phyloP scores from a whole-genome alignment of 2,797 vertebrate genomes.

The Balearica regulorum region DNA sequence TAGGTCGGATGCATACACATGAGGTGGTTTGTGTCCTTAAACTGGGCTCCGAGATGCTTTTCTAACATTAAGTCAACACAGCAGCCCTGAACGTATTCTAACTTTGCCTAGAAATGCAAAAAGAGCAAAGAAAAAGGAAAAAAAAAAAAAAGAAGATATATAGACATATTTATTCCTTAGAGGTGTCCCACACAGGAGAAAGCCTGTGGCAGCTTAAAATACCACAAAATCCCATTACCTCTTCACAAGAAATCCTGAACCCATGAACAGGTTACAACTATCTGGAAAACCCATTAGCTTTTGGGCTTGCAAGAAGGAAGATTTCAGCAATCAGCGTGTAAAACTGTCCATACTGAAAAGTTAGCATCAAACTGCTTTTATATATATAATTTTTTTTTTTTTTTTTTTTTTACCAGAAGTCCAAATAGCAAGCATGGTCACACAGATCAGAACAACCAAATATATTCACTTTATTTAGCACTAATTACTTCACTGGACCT shows the following conservation, averaged over 20 bases:
- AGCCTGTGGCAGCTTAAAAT: neutral
- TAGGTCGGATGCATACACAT: fast-evolving
- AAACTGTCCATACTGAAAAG: neutral
- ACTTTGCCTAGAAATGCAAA: neutral
- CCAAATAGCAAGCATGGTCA: neutral
- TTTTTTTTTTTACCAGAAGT: neutral
- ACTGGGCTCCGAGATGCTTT: neutral
- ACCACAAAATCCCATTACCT: neutral
- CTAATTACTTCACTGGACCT: neutral
- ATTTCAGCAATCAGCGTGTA: neutral
- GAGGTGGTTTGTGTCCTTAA: neutral
- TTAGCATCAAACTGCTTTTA: neutral
- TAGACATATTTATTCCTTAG: neutral
- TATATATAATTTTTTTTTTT: neutral
- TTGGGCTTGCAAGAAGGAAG: neutral
- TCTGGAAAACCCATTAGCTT: neutral
- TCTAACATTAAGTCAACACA: neutral
- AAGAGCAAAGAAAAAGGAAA: neutral
- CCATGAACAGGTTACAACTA: neutral
- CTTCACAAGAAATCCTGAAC: neutral
- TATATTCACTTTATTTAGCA: neutral
- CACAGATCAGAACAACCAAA: neutral
- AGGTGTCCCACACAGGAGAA: neutral
- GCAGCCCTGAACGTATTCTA: fast-evolving
- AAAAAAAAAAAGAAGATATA: too few species aligned